phyloP scores from a whole-genome alignment of 2,113 vertebrate species.

The Nerophis lumbriciformis region DNA sequence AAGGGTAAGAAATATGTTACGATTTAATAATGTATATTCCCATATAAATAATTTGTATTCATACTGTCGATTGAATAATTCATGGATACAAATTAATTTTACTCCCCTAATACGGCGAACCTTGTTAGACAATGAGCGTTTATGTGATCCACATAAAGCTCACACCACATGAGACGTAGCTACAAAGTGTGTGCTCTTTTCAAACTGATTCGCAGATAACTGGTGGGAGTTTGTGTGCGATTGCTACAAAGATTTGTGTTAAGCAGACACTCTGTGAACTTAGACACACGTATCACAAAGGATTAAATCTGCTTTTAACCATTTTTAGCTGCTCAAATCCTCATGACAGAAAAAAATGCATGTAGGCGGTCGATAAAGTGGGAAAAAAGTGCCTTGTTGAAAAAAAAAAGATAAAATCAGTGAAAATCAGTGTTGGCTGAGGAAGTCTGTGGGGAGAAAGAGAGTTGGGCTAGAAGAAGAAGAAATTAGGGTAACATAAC shows the following conservation, averaged over 20 bases:
- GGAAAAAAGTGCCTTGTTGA: constrained; percentile 13
- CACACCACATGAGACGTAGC: background rate
- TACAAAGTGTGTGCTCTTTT: background rate
- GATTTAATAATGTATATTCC: background rate
- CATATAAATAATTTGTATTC: background rate
- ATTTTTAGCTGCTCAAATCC: constrained; percentile 22
- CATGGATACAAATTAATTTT: background rate
- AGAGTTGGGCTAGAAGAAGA: constrained; percentile 32
- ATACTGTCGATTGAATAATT: background rate
- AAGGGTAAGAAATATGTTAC: constrained; percentile 14
- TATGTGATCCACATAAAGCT: background rate
- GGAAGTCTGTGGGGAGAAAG: background rate
- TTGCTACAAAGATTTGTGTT: constrained; percentile 23
- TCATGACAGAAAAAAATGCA: constrained; percentile 27
- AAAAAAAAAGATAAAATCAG: constrained; percentile 21
- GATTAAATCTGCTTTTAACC: constrained; percentile 33
- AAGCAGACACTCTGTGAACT: constrained; percentile 14
- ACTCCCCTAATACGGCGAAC: background rate
- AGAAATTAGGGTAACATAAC: constrained; percentile 63
- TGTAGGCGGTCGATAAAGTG: constrained; percentile 34
- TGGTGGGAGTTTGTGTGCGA: constrained; percentile 16
- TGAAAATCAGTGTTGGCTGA: constrained; percentile 9
- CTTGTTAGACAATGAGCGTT: background rate
- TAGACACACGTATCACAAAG: constrained; percentile 28
- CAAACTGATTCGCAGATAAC: constrained; percentile 12